phyloP scores from a whole-genome alignment of 1,140 invertebrate genomes.

The Pararge aegeria region DNA sequence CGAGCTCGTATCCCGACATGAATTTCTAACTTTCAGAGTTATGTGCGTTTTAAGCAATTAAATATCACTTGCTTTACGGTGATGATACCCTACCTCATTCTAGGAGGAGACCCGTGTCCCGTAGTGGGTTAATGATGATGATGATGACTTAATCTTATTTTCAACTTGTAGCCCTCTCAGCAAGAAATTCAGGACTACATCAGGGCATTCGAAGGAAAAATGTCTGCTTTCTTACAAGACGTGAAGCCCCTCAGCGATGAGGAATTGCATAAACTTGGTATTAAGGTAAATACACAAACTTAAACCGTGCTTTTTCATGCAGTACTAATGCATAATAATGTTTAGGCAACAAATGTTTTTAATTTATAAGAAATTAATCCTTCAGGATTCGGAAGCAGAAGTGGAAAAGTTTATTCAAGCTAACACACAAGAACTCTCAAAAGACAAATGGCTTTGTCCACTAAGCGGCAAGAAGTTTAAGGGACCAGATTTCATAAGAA shows the following conservation, averaged over 20 bases:
- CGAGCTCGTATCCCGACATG: too few relatives aligned
- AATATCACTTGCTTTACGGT: too few relatives aligned
- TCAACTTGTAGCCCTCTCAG: constrained; percentile 70
- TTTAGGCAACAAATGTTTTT: too few relatives aligned
- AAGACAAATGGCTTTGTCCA: constrained; percentile 99
- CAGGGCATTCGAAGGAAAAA: constrained; percentile 91
- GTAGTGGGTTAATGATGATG: too few relatives aligned
- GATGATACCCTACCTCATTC: too few relatives aligned
- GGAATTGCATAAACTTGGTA: constrained; percentile 92
- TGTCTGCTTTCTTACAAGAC: constrained; percentile 91
- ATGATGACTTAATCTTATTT: too few relatives aligned
- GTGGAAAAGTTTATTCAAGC: constrained; percentile 96
- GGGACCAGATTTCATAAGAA: constrained; percentile 98
- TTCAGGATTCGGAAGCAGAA: constrained; percentile 88
- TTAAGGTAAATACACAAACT: constrained; percentile 83
- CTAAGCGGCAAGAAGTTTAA: constrained; percentile 99
- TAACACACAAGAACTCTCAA: constrained; percentile 96
- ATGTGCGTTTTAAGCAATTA: too few relatives aligned
- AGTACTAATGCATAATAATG: too few relatives aligned
- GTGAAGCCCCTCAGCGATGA: constrained; percentile 86
- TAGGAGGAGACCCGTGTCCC: too few relatives aligned
- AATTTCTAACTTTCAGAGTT: too few relatives aligned
- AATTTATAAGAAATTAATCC: neutral
- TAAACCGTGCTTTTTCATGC: too few relatives aligned
- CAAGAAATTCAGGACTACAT: constrained; percentile 90